Conservation (phyloP, 1,140 invertebrate genomes). For the Drosophila sturtevanti region DNA sequence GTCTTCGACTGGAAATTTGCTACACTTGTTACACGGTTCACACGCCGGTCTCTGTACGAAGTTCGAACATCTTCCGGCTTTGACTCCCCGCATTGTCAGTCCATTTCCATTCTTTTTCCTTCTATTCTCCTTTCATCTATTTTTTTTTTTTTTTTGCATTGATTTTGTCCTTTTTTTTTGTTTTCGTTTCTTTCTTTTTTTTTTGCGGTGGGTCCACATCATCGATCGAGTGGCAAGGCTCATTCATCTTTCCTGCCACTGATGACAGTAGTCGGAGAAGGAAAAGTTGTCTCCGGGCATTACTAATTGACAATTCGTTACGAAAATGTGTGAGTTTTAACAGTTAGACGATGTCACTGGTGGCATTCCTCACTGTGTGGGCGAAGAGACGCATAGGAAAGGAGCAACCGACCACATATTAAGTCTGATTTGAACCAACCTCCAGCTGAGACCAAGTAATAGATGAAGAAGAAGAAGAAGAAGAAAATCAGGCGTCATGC, state of each 20-base stretch:
- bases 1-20: constrained; percentile 52
- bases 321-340: constrained; percentile 72
- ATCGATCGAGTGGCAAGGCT: constrained; percentile 57
- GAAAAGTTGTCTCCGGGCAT: constrained; percentile 58
- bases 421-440: constrained; percentile 18
- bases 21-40: constrained; percentile 82
- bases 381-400: constrained; percentile 12
- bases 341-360: constrained; percentile 32
- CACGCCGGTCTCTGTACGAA: constrained; percentile 45
- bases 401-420: constrained; percentile 53
- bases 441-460: constrained; percentile 10
- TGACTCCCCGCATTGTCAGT: constrained; percentile 25
- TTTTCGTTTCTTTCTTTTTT: constrained; percentile 25
- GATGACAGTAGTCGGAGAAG: constrained; percentile 43
- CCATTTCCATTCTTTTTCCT: neutral
- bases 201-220: constrained; percentile 80
- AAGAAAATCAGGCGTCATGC: constrained; percentile 31
- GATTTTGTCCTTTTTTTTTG: constrained; percentile 33
- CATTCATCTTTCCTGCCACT: constrained; percentile 67
- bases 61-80: constrained; percentile 61
- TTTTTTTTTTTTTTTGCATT: constrained; percentile 52
- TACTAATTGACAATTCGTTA: constrained; percentile 77
- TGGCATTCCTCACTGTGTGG: constrained; percentile 51
- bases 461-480: neutral
- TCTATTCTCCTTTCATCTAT: constrained; percentile 16